Evolutionary conservation across 2,797 vertebrate species (phyloP), one percentile per base, ranked within the genome.

Genomic region (Naso thynnoides): DNA sequence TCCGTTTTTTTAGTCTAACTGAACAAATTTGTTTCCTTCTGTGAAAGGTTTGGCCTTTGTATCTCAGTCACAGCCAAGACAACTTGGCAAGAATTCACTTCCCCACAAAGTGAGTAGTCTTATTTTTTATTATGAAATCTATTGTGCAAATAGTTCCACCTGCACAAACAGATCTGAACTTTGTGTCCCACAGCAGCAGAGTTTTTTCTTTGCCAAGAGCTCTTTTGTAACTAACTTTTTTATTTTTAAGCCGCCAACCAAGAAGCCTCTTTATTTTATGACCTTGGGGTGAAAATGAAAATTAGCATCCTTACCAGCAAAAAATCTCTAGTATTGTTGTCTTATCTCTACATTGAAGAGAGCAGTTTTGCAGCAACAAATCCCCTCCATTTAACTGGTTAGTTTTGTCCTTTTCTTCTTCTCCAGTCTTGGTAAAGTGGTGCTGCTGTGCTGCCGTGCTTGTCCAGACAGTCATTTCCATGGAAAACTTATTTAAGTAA

Each of bases 21-120:
- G 29, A 0, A n/a, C 15, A 19, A 8, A n/a, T 23, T 9, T 44
- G 7, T 33, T 45, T 29, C 27, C 31, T 5, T n/a, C 42, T 18
- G 4, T 48, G n/a, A 33, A 15, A 48, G 59, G 14, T 36, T 48
- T 31, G 41, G 19, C n/a, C 5, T 23, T 61, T 61, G 41, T 60
- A 0, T 61, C 11, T 16, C 27, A 9, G 1, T 1, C 1, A 2
- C 14, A 18, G 1, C 1, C 5, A 48, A 36, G 29, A 3, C 7
- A 15, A 36, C 42, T 1, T 2, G 47, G 4, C n/a, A 10, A 48
- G 48, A 61, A n/a, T 11, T 3, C 59, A 61, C 59, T 23, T 5
- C 36, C 14, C 27, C 6, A 5, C 3, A n/a, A 15, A 1, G 58
- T 61, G 7, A 61, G 58, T 33, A 9, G 18, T 3, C 3, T 45